A percentile compares a stretch with the other conserved stretches of the same genome.
Evolutionary conservation across 2,888 invertebrate genomes (phyloP).

Genomic region (Meandrusa payeni): DNA sequence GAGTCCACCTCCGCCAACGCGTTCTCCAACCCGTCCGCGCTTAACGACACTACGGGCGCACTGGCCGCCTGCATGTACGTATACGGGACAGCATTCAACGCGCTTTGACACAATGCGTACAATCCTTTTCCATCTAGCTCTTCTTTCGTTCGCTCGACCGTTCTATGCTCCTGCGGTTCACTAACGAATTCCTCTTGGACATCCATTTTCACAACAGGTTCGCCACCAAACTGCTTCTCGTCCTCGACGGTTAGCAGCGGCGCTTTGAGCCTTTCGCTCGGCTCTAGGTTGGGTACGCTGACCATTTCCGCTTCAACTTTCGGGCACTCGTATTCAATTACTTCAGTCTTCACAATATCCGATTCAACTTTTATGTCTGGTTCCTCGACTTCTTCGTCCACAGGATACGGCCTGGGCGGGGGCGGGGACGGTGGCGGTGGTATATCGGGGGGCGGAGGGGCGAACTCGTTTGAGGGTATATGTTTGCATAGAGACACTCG

Average conservation of each 20-base stretch:
- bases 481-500: constrained; percentile 55
- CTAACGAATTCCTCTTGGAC: constrained; percentile 39
- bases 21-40: constrained; percentile 30
- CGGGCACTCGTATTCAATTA: constrained; percentile 22
- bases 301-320: constrained; percentile 37
- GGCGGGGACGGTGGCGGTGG: constrained; percentile 61
- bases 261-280: constrained; percentile 60
- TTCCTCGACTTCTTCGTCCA: constrained; percentile 35
- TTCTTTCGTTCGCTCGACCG: constrained; percentile 67
- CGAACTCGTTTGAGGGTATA: constrained; percentile 62
- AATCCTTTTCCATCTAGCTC: constrained; percentile 48
- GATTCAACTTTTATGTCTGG: constrained; percentile 28
- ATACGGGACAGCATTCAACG: constrained; percentile 43
- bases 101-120: constrained; percentile 40
- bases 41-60: constrained; percentile 45
- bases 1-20: constrained; percentile 29
- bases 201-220: constrained; percentile 25
- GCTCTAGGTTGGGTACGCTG: constrained; percentile 43
- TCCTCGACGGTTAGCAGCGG: constrained; percentile 51
- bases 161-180: constrained; percentile 54
- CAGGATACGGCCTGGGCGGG: constrained; percentile 54
- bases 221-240: constrained; percentile 38
- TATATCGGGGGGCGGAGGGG: constrained; percentile 57
- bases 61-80: constrained; percentile 42
- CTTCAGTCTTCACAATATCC: constrained; percentile 23